These are phyloP conservation scores for Mormoops blainvillei DNA, from an alignment of 2,113 vertebrate species.

Conservation along the genomic window DNA sequence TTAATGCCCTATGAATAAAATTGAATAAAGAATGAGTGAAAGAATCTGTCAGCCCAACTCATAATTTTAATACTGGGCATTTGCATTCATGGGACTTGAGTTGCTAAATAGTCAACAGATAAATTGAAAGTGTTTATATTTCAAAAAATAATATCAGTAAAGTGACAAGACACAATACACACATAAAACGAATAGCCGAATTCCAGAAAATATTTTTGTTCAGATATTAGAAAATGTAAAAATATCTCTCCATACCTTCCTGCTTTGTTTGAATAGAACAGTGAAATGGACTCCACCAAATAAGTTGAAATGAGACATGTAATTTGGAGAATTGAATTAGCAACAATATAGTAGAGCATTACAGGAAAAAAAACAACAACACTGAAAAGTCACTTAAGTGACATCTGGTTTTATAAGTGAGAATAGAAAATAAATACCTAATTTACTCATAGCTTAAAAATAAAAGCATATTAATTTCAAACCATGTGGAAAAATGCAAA, in stretches of 20 bases:
- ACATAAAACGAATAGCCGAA: neutral
- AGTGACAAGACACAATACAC: neutral
- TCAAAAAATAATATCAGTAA: neutral
- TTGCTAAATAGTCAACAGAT: neutral
- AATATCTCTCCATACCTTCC: neutral
- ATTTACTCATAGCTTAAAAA: neutral
- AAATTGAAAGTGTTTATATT: neutral
- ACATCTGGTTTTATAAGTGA: neutral
- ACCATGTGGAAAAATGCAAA: neutral
- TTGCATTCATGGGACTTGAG: constrained; percentile 8
- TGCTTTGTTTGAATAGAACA: neutral
- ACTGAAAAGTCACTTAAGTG: neutral
- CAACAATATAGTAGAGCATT: neutral
- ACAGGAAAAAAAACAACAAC: neutral
- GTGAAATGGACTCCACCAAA: neutral
- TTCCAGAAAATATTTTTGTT: neutral
- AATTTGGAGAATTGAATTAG: neutral
- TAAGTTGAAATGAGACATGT: neutral
- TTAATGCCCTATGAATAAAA: constrained; percentile 38
- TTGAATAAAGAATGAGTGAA: constrained; percentile 48
- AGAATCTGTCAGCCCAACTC: neutral
- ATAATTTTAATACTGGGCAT: constrained; percentile 5
- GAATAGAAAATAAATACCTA: neutral
- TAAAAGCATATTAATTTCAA: neutral
- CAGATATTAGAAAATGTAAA: neutral